Evolutionary conservation across 2,797 vertebrate genomes (phyloP).

Genomic region (Enteromius anoplus): DNA sequence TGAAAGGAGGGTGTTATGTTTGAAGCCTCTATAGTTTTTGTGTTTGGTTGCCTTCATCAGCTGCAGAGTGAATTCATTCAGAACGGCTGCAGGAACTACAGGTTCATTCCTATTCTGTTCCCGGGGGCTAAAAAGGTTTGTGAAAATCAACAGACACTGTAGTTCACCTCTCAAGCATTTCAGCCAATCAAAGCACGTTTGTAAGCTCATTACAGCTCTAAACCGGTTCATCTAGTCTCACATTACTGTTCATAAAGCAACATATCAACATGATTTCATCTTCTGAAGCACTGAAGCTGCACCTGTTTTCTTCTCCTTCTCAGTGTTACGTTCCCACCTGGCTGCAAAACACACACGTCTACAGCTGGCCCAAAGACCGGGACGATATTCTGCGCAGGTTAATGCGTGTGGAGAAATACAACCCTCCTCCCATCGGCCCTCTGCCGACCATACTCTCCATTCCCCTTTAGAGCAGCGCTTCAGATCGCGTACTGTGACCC

Average conservation of each 20-base stretch:
- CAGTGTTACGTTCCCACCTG: conserved; percentile 80
- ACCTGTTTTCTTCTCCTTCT: background rate
- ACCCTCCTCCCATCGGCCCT: conserved; percentile 78
- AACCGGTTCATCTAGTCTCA: background rate
- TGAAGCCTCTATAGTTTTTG: background rate
- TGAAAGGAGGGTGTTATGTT: background rate
- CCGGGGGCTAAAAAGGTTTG: conserved; percentile 80
- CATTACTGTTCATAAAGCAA: background rate
- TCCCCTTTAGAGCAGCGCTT: conserved; percentile 66
- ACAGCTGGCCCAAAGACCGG: conserved; percentile 77
- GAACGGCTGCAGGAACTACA: conserved; percentile 84
- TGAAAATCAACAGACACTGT: background rate
- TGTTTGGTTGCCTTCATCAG: conserved; percentile 60
- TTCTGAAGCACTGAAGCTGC: background rate
- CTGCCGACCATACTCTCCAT: conserved; percentile 82
- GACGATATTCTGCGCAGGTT: conserved; percentile 82
- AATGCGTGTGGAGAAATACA: conserved; percentile 84
- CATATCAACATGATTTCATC: background rate
- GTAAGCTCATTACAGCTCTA: no score
- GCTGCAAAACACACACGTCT: conserved; percentile 83
- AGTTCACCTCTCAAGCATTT: background rate
- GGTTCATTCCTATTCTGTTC: conserved; percentile 83
- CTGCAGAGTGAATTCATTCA: conserved; percentile 86
- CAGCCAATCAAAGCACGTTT: background rate
- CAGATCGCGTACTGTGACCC: background rate